Percentiles rank a stretch among this genome's conserved stretches.
phyloP scores from a whole-genome alignment of 2,888 invertebrate species.

The Hirtodrosophila confusa region DNA sequence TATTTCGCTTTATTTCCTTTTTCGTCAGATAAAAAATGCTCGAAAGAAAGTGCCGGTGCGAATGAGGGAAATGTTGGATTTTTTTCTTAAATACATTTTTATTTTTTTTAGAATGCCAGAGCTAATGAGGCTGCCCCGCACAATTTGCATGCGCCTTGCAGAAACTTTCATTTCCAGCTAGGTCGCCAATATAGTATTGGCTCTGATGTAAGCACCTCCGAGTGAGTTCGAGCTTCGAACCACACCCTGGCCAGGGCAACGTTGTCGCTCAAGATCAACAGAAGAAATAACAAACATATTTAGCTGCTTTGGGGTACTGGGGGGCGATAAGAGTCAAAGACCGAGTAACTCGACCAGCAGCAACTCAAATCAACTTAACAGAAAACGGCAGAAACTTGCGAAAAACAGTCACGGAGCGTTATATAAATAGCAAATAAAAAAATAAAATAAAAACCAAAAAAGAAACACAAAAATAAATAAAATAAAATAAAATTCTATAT shows the following conservation, averaged over 20 bases:
- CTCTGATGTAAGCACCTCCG: slow-evolving; percentile 40
- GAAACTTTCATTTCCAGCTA: slow-evolving; percentile 41
- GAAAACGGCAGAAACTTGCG: slow-evolving; percentile 50
- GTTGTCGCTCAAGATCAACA: slow-evolving; percentile 44
- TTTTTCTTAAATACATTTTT: slow-evolving; percentile 1
- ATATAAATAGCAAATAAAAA: slow-evolving; percentile 45
- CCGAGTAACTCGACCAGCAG: slow-evolving; percentile 33
- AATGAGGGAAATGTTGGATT: slow-evolving; percentile 26
- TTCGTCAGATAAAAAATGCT: slow-evolving; percentile 61
- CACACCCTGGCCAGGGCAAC: slow-evolving; percentile 58
- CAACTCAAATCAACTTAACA: slow-evolving; percentile 6
- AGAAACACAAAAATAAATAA: slow-evolving; percentile 12
- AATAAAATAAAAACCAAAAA: slow-evolving; percentile 18
- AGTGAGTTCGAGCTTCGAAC: slow-evolving; percentile 11
- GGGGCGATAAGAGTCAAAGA: slow-evolving; percentile 23
- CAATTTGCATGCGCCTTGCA: slow-evolving; percentile 26
- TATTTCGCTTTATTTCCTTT: slow-evolving; percentile 74
- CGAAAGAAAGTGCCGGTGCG: slow-evolving; percentile 47
- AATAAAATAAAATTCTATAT: slow-evolving; percentile 55
- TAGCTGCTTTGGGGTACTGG: neutral
- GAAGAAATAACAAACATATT: slow-evolving; percentile 34
- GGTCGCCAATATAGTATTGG: neutral
- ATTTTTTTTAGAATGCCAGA: slow-evolving; percentile 48
- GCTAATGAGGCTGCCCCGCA: slow-evolving; percentile 56
- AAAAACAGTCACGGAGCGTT: slow-evolving; percentile 68